phyloP scores from a whole-genome alignment of 1,140 invertebrate species.

The Gryllus bimaculatus region DNA sequence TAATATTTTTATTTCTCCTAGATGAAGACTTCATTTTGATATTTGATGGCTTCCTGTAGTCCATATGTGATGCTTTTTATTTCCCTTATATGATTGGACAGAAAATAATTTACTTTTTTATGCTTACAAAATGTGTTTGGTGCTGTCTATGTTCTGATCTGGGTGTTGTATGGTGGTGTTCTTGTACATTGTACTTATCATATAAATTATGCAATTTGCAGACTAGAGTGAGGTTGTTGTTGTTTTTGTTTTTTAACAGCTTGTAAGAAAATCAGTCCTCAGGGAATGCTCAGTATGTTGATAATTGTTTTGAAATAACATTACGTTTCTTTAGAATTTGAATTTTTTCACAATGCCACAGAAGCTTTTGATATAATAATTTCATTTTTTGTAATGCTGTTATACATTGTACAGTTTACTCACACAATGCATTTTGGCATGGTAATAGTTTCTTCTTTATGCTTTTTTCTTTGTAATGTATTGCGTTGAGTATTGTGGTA shows the following conservation, averaged over 20 bases:
- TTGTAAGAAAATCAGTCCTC: no score
- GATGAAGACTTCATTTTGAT: background rate
- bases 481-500: background rate
- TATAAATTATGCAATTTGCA: no score
- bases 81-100: background rate
- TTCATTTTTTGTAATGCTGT: no score
- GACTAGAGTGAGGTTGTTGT: no score
- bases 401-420: no score
- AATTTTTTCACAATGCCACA: no score
- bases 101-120: background rate
- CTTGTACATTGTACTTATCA: background rate
- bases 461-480: background rate
- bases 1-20: background rate
- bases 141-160: background rate
- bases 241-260: no score
- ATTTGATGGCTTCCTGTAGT: background rate
- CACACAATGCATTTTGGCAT: background rate
- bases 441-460: background rate
- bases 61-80: background rate
- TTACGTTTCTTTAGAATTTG: no score
- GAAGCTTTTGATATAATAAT: no score
- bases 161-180: background rate
- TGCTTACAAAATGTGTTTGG: background rate
- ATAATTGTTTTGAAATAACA: no score
- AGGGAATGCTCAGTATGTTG: no score